Evolutionary conservation across 2,888 invertebrate genomes (phyloP).

Genomic region (Melinaea menophilus): DNA sequence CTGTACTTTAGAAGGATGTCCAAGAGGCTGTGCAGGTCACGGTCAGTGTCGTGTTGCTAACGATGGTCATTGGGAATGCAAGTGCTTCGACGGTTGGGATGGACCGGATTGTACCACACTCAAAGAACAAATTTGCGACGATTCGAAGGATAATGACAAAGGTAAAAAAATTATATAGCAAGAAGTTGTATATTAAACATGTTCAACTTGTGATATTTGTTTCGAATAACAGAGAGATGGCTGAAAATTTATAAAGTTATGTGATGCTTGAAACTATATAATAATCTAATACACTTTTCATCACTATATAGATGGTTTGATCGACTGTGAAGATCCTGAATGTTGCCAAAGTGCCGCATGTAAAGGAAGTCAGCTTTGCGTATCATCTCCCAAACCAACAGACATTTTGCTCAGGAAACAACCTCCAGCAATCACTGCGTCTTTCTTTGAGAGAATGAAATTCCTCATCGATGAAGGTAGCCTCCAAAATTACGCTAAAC

Average conservation of each 20-base stretch:
- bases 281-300: conserved; percentile 4
- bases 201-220: no score
- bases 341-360: conserved; percentile 93
- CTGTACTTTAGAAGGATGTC: conserved; percentile 97
- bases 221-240: no score
- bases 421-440: conserved; percentile 97
- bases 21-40: conserved; percentile 90
- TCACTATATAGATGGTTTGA: conserved; percentile 87
- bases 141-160: conserved; percentile 97
- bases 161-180: conserved; percentile 76
- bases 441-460: conserved; percentile 98
- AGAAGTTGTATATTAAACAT: not conserved
- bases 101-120: conserved; percentile 95
- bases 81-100: conserved; percentile 97
- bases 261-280: not conserved
- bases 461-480: conserved; percentile 99
- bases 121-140: conserved; percentile 95
- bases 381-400: conserved; percentile 96
- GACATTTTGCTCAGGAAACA: conserved; percentile 97
- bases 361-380: conserved; percentile 92
- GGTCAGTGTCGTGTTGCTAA: conserved; percentile 93
- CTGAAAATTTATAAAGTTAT: not conserved
- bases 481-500: conserved; percentile 97
- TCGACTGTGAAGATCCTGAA: conserved; percentile 99
- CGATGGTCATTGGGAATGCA: conserved; percentile 94